Conservation (phyloP, 2,888 invertebrate species). For the Thelaira solivaga region DNA sequence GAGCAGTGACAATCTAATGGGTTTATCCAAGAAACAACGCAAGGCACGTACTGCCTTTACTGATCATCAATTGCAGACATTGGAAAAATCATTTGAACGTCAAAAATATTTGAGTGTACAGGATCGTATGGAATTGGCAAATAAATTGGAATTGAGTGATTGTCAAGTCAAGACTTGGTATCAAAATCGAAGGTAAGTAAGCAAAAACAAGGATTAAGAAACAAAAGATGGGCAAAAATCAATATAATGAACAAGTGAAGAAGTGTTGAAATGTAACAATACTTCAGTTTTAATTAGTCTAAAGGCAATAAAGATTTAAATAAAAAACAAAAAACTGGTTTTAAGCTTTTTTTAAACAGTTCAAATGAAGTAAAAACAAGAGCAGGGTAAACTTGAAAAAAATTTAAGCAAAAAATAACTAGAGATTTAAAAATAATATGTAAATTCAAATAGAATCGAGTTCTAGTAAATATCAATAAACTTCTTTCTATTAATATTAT, state of each 20-base stretch:
- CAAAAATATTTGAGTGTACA: constrained; percentile 98
- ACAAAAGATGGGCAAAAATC: neutral
- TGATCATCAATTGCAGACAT: constrained; percentile 96
- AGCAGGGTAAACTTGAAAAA: too few species aligned
- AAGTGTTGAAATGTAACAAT: constrained; percentile 45
- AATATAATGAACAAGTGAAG: neutral
- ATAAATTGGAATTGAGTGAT: constrained; percentile 95
- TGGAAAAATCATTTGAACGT: constrained; percentile 97
- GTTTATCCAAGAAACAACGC: constrained; percentile 92
- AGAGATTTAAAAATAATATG: too few species aligned
- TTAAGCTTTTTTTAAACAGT: neutral
- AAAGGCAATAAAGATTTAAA: constrained; percentile 29
- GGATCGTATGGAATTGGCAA: constrained; percentile 98
- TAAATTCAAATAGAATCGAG: too few species aligned
- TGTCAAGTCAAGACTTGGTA: constrained; percentile 99
- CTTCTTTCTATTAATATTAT: too few species aligned
- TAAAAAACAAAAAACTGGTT: too few species aligned
- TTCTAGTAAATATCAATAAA: too few species aligned
- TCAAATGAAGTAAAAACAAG: neutral
- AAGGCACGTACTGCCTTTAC: constrained; percentile 99
- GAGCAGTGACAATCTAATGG: constrained; percentile 74
- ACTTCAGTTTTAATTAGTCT: constrained; percentile 36
- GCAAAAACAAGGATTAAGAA: constrained; percentile 30
- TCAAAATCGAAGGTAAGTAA: constrained; percentile 94
- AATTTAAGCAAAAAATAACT: too few species aligned